These are phyloP conservation scores for Lepidochrysops patricia DNA, from an alignment of 2,888 invertebrate species.

Conservation along the genomic window DNA sequence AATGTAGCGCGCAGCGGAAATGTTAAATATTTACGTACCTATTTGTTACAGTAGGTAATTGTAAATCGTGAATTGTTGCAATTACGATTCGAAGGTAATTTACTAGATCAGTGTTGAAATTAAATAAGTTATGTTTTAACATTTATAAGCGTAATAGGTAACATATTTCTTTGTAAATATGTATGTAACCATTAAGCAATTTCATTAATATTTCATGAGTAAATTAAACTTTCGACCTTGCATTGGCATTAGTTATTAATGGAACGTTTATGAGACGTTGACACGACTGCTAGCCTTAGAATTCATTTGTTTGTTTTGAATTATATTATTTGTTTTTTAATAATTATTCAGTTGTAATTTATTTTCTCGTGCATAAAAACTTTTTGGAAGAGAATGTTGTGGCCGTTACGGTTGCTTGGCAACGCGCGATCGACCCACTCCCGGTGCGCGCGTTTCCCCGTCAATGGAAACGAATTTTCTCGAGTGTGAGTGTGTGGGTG, in stretches of 20 bases:
- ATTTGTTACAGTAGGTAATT: not conserved
- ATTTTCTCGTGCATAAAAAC: not conserved
- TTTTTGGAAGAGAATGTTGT: not conserved
- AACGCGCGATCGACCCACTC: not conserved
- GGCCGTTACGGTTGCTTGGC: not conserved
- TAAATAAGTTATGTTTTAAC: not conserved
- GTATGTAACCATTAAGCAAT: not conserved
- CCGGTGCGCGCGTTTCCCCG: not conserved
- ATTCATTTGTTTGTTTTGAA: not conserved
- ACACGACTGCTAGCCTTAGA: too few species aligned
- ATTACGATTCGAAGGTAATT: not conserved
- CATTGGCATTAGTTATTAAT: not conserved
- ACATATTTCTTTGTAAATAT: not conserved
- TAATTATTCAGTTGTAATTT: not conserved
- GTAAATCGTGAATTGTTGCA: not conserved
- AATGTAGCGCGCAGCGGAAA: not conserved
- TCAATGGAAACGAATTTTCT: conserved; percentile 5
- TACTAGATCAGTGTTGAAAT: not conserved
- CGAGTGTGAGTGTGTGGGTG: not conserved
- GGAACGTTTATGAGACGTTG: not conserved
- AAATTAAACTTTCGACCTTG: conserved; percentile 1
- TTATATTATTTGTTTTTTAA: not conserved
- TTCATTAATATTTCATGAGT: conserved; percentile 6
- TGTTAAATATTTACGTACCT: not conserved
- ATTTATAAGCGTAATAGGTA: too few species aligned